Evolutionary conservation across 37 sponge, comb jelly and placozoan genomes (phyloP).

Genomic region (Ianthella basta): DNA sequence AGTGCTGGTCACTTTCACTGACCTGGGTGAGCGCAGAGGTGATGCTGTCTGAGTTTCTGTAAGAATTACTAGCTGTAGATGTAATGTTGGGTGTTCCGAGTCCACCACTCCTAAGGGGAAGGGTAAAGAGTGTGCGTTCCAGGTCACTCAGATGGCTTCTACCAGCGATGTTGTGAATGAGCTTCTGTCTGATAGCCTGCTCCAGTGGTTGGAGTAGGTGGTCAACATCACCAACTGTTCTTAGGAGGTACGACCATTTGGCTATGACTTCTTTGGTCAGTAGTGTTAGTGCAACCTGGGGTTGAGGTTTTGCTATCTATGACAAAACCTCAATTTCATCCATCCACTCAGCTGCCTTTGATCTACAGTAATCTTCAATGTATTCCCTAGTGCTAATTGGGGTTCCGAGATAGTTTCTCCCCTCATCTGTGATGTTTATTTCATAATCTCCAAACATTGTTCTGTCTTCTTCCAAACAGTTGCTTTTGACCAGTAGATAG

Average conservation of each 20-base stretch:
- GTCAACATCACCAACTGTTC: no score
- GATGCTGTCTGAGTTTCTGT: neutral
- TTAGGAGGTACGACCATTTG: no score
- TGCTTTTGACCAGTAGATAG: neutral
- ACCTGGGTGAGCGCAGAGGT: neutral
- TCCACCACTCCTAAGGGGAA: neutral
- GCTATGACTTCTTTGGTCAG: no score
- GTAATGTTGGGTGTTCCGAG: neutral
- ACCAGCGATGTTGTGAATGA: neutral
- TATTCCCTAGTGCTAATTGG: neutral
- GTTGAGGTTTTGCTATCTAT: no score
- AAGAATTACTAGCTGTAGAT: neutral
- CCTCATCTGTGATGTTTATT: neutral
- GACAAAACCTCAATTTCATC: no score
- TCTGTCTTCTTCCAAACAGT: neutral
- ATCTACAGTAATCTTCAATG: no score
- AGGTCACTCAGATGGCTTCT: neutral
- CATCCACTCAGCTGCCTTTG: no score
- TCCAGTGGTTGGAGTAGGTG: no score
- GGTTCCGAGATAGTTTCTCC: neutral
- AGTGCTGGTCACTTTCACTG: neutral
- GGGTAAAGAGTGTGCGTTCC: neutral
- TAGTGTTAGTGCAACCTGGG: no score
- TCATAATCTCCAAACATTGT: neutral
- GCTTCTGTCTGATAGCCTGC: no score